Conservation (phyloP, 2,113 vertebrate species). For the Lasiurus borealis region DNA sequence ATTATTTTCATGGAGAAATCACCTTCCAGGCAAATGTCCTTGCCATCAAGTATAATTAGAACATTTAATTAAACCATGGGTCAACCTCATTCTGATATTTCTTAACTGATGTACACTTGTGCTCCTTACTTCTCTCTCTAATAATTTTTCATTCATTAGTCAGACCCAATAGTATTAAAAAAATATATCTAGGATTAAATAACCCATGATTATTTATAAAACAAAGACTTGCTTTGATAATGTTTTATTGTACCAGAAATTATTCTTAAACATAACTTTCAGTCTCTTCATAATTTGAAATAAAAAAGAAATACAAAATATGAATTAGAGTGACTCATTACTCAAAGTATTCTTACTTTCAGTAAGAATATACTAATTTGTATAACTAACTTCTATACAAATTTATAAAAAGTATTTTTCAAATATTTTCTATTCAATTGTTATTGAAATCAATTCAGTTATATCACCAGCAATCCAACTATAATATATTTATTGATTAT, state of each 20-base stretch:
- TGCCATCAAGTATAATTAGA: not conserved
- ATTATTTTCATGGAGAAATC: slow-evolving; percentile 38
- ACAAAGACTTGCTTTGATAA: slow-evolving; percentile 9
- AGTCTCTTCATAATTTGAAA: slow-evolving; percentile 21
- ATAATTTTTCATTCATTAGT: slow-evolving; percentile 34
- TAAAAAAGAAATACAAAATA: not conserved
- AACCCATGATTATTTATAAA: not conserved
- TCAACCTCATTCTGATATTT: not conserved
- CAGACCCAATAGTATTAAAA: not conserved
- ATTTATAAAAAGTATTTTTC: not conserved
- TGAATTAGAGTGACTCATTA: not conserved
- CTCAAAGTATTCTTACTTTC: not conserved
- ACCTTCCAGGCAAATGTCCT: not conserved
- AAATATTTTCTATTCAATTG: not conserved
- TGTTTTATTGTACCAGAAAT: not conserved
- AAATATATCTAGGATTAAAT: not conserved
- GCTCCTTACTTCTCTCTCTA: not conserved
- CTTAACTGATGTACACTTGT: not conserved
- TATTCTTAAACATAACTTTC: not conserved
- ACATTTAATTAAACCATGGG: not conserved
- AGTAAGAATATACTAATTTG: not conserved
- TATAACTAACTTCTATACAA: not conserved
- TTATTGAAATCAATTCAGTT: not conserved
- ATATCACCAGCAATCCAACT: not conserved
- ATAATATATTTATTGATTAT: not conserved